Evolutionary conservation across 1,140 invertebrate genomes (phyloP), one percentile per base, ranked within the genome.

Genomic region (Batillaria attramentaria): DNA sequence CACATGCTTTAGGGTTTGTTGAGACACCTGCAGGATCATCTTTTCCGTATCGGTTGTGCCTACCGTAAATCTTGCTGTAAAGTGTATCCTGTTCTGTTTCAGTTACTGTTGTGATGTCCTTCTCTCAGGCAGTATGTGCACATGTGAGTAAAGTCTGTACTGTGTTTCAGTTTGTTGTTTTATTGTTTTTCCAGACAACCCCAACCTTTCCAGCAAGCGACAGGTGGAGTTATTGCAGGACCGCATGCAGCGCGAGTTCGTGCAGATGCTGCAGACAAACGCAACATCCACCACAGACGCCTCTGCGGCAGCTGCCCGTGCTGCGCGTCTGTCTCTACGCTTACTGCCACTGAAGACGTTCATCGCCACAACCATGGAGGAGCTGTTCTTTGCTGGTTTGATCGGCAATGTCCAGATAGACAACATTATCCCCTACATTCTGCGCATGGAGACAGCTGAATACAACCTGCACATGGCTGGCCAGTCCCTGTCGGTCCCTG

Each of bases 361-460:
- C 85, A 94, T 95, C 70, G 94, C 95, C 2, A 91, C 93, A 50
- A 93, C 97, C 50, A 93, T 98, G 84, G 97, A 98, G 90, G 97
- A 99, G 87, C 92, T 98, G 43, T 98, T 98, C 91, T 97, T 97
- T 89, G 95, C 96, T 20, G 96, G 96, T 31, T 93, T 98, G 46
- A 95, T 97, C 50, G 97, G 97, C n/a, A 96, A 95, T 87, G 95
- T 97, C 78, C 95, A 96, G 91, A 97, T 98, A 78, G 95, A 97
- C 89, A 96, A 94, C 88, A 95, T 97, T 81, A 96, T 98, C 90
- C 97, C 97, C 77, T 97, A 96, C 88, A 95, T 98, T 86, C 93
- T 98, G 77, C 94, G 94, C 83, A 96, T 97, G 94, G 94, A 94
- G 75, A 89, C 89, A 2, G 87, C 89, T 1, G 89, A 91, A 69